Conservation (phyloP, 2,113 vertebrate species). For the Cepphus grylle region DNA sequence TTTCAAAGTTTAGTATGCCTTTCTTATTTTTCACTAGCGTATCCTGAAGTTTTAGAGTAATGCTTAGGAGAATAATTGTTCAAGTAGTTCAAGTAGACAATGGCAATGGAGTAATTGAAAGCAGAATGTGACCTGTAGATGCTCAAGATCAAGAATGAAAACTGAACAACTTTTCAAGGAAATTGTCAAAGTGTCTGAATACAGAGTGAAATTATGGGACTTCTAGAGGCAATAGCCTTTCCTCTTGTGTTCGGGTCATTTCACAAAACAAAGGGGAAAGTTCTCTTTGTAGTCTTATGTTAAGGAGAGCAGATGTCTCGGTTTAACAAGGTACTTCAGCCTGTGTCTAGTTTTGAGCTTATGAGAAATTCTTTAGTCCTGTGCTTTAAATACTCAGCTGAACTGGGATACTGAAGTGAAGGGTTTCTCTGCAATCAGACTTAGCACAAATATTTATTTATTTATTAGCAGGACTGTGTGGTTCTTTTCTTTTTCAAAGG, state of each 20-base stretch:
- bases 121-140: slow-evolving; percentile 38
- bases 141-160: slow-evolving; percentile 34
- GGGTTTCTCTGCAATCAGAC: neutral
- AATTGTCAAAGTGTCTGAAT: slow-evolving; percentile 21
- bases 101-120: neutral
- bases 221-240: neutral
- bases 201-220: slow-evolving; percentile 2
- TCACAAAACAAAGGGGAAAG: slow-evolving; percentile 12
- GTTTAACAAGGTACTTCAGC: slow-evolving; percentile 31
- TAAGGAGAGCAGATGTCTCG: neutral
- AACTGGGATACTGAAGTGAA: neutral
- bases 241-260: neutral
- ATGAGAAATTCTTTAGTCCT: neutral
- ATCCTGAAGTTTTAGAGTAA: slow-evolving; percentile 20
- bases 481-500: neutral
- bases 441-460: neutral
- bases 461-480: neutral
- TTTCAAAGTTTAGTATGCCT: slow-evolving; percentile 3
- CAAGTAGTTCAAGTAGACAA: slow-evolving; percentile 36
- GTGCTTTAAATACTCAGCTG: neutral
- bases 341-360: neutral
- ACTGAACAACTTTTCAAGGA: neutral
- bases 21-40: neutral
- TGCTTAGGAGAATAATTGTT: slow-evolving; percentile 32
- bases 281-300: neutral